Percentiles rank a stretch among this genome's conserved stretches.
These are phyloP conservation scores for Spatulosminthurus flaviceps DNA, from an alignment of 2,888 invertebrate species.

Conservation along the genomic window DNA sequence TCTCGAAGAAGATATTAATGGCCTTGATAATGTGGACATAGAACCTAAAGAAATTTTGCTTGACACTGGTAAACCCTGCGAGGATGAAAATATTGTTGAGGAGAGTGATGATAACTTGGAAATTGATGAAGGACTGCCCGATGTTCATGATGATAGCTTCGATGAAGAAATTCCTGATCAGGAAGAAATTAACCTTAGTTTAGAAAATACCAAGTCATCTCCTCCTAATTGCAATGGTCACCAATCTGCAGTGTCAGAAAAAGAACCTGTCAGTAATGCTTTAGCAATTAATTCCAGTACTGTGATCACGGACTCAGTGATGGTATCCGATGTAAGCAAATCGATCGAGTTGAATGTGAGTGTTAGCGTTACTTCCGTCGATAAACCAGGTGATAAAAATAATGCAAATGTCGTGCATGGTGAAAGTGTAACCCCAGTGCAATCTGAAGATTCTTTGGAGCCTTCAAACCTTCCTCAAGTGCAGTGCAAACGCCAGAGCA, in stretches of 20 bases:
- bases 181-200: not conserved
- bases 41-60: slow-evolving; percentile 61
- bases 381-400: not conserved
- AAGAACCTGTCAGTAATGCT: not conserved
- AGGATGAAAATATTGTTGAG: slow-evolving; percentile 59
- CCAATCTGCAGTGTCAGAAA: not conserved
- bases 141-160: not conserved
- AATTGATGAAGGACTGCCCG: slow-evolving; percentile 8
- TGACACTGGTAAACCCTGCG: slow-evolving; percentile 61
- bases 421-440: not conserved
- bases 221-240: not conserved
- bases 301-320: not conserved
- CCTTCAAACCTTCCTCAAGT: not conserved
- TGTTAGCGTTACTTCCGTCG: not conserved
- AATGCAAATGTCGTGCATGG: not conserved
- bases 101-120: slow-evolving; percentile 45
- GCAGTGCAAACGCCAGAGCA: not conserved
- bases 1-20: slow-evolving; percentile 64
- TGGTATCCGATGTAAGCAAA: not conserved
- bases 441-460: not conserved
- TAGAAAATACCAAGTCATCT: not conserved
- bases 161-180: not conserved
- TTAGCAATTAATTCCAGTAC: not conserved
- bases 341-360: not conserved
- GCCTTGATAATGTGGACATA: slow-evolving; percentile 63